These are phyloP conservation scores for Papilio dardanus DNA, from an alignment of 1,140 invertebrate genomes.

Conservation along the genomic window DNA sequence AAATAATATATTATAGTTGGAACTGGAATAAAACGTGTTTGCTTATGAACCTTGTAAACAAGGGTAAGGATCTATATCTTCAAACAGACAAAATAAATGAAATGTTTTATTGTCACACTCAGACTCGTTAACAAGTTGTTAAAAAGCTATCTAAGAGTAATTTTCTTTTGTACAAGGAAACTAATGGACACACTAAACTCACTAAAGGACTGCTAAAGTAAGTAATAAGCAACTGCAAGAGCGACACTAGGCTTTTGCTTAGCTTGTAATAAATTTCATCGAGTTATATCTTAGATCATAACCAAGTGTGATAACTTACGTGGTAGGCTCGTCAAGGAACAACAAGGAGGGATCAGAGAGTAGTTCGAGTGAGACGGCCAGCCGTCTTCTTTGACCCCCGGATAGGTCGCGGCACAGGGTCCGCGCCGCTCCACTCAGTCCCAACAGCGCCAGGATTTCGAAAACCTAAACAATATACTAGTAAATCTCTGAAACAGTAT, in stretches of 20 bases:
- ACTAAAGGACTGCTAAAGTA: too few species aligned
- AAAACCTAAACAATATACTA: conserved; percentile 80
- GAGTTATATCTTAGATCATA: not conserved
- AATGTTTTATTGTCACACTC: too few species aligned
- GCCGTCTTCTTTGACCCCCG: conserved; percentile 93
- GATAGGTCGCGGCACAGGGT: conserved; percentile 89
- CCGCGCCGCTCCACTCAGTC: conserved; percentile 85
- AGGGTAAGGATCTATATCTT: not conserved
- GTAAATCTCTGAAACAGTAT: not conserved
- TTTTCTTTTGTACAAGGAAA: too few species aligned
- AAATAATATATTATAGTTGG: not conserved
- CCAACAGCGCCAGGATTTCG: conserved; percentile 89
- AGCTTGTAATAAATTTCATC: not conserved
- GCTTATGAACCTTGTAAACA: not conserved
- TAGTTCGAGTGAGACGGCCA: conserved; percentile 93
- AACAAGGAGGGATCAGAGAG: conserved; percentile 95
- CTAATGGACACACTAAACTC: too few species aligned
- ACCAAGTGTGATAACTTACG: conserved; percentile 83
- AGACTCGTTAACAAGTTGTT: too few species aligned
- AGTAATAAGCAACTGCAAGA: too few species aligned
- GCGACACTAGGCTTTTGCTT: too few species aligned
- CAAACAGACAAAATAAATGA: not conserved
- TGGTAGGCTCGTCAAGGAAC: conserved; percentile 97
- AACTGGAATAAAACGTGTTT: not conserved
- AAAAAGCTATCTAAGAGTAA: too few species aligned